Percentiles rank a stretch among this genome's conserved stretches.
Evolutionary conservation across 2,113 vertebrate species (phyloP).

Genomic region (Mesoclemmys tuberculata): DNA sequence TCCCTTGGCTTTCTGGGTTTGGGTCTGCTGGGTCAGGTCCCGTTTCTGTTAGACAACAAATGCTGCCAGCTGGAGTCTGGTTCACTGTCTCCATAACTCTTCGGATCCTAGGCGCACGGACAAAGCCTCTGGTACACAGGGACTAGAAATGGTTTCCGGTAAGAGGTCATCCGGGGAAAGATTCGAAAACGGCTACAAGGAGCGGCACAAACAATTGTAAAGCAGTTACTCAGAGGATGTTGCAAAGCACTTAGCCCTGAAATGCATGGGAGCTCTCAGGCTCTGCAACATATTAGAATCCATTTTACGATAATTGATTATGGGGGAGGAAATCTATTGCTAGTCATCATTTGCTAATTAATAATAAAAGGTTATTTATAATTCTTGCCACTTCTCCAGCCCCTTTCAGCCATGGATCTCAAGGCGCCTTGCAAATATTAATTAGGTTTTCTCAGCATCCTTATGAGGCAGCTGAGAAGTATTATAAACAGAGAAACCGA

Average conservation of each 20-base stretch:
- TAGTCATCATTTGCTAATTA: constrained; percentile 68
- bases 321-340: constrained; percentile 68
- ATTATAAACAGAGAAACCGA: neutral
- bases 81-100: fast-evolving
- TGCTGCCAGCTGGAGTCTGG: fast-evolving
- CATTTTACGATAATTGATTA: constrained; percentile 71
- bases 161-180: constrained; percentile 35
- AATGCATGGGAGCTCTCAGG: constrained; percentile 36
- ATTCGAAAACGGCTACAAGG: constrained; percentile 49
- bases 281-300: constrained; percentile 34
- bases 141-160: neutral
- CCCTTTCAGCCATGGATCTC: neutral
- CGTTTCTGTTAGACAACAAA: neutral
- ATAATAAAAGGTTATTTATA: constrained; percentile 64
- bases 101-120: fast-evolving
- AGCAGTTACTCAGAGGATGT: constrained; percentile 56
- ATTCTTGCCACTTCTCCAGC: constrained; percentile 35
- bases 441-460: neutral
- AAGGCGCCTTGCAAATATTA: neutral
- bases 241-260: constrained; percentile 52
- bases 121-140: neutral
- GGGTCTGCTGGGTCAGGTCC: too few relatives aligned
- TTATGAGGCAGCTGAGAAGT: neutral
- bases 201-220: constrained; percentile 63
- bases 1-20: too few relatives aligned